Evolutionary conservation across 1,140 invertebrate species (phyloP).

Genomic region (Solenopsis invicta): DNA sequence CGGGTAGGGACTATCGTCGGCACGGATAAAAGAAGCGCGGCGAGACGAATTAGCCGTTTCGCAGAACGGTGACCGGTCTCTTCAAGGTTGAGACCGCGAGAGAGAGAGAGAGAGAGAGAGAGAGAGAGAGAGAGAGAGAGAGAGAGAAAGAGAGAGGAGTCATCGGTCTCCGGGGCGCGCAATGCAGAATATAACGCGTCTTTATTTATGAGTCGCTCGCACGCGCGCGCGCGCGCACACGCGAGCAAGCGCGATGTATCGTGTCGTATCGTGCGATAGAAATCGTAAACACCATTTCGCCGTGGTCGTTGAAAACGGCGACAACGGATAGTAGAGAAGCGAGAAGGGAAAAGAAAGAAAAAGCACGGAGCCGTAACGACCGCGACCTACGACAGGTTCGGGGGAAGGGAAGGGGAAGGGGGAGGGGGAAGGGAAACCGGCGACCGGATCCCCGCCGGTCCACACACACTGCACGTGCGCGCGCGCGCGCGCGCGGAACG

Average conservation of each 20-base stretch:
- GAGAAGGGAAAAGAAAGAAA: constrained; percentile 19
- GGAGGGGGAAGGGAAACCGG: not conserved
- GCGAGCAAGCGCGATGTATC: not conserved
- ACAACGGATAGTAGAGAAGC: not conserved
- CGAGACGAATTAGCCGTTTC: constrained; percentile 51
- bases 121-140: too few species aligned
- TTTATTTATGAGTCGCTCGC: constrained; percentile 56
- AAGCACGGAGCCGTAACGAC: constrained; percentile 51
- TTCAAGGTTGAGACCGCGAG: constrained; percentile 60
- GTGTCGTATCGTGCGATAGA: not conserved
- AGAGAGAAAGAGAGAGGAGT: constrained; percentile 1
- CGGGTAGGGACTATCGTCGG: constrained; percentile 7
- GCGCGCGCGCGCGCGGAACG: constrained; percentile 49
- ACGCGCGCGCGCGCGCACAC: not conserved
- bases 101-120: too few species aligned
- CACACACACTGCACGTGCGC: constrained; percentile 42
- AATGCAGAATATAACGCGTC: constrained; percentile 12
- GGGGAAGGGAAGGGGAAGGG: not conserved
- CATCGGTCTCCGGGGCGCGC: constrained; percentile 52
- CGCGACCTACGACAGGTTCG: constrained; percentile 71
- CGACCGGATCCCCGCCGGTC: constrained; percentile 8
- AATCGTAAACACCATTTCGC: constrained; percentile 33
- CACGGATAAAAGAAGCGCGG: constrained; percentile 47
- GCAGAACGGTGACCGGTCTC: constrained; percentile 43
- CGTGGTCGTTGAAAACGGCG: not conserved